Evolutionary conservation across 2,797 vertebrate genomes (phyloP).

Genomic region (Pitangus sulphuratus): DNA sequence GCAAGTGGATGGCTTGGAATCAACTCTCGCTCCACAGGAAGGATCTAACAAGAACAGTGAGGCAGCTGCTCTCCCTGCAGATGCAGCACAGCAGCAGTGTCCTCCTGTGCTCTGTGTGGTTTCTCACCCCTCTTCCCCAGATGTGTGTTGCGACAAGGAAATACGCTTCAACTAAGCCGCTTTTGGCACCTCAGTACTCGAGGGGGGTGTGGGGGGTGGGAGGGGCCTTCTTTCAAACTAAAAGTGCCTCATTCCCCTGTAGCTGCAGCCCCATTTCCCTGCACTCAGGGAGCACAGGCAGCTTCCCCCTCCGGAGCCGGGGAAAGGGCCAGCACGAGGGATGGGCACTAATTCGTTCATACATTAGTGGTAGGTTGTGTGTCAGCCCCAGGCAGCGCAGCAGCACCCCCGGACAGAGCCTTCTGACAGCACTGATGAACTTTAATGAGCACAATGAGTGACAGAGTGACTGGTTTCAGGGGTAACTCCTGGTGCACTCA

Average conservation of each 20-base stretch:
- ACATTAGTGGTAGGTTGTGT: rapidly evolving
- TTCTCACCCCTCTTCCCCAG: not conserved
- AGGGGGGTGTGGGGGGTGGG: too few species aligned
- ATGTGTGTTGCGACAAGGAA: not conserved
- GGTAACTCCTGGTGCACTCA: not conserved
- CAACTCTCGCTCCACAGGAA: not conserved
- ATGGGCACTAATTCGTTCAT: not conserved
- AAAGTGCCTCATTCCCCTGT: not conserved
- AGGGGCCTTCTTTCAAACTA: not conserved
- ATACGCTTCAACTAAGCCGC: not conserved
- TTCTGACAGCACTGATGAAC: not conserved
- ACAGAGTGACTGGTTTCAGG: not conserved
- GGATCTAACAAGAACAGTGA: not conserved
- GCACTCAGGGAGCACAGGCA: not conserved
- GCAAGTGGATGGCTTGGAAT: not conserved
- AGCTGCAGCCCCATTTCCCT: not conserved
- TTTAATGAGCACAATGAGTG: not conserved
- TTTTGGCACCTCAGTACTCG: not conserved
- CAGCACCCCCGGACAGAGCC: not conserved
- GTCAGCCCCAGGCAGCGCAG: not conserved
- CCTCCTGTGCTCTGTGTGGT: not conserved
- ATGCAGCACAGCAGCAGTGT: not conserved
- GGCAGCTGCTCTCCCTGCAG: not conserved
- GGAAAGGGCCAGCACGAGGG: not conserved
- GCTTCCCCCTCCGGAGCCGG: rapidly evolving